Evolutionary conservation across 1,140 invertebrate genomes (phyloP).

Genomic region (Drosophila micromelanica): DNA sequence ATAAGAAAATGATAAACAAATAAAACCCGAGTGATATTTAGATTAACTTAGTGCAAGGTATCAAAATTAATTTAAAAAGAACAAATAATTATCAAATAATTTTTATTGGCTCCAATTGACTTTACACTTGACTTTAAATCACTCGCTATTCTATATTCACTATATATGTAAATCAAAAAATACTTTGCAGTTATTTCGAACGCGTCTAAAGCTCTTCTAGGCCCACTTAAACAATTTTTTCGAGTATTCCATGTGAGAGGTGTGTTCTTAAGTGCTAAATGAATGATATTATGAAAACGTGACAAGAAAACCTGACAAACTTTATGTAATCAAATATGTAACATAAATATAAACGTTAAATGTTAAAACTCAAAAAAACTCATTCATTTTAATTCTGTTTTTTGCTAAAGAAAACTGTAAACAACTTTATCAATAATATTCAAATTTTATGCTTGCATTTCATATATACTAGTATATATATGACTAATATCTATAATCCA

Average conservation of each 20-base stretch:
- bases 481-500: slow-evolving; percentile 36
- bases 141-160: slow-evolving; percentile 33
- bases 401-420: slow-evolving; percentile 8
- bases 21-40: slow-evolving; percentile 78
- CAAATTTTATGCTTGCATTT: slow-evolving; percentile 39
- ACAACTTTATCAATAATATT: slow-evolving; percentile 35
- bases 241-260: slow-evolving; percentile 16
- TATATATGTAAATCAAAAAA: neutral
- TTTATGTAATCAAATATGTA: slow-evolving; percentile 27
- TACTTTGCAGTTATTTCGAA: neutral
- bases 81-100: slow-evolving; percentile 31
- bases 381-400: slow-evolving; percentile 10
- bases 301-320: slow-evolving; percentile 47
- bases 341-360: slow-evolving; percentile 48
- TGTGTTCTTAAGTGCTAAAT: slow-evolving; percentile 30
- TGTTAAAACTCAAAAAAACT: slow-evolving; percentile 26
- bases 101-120: slow-evolving; percentile 44
- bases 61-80: slow-evolving; percentile 72
- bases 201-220: slow-evolving; percentile 13
- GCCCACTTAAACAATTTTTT: slow-evolving; percentile 32
- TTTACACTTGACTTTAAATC: slow-evolving; percentile 29
- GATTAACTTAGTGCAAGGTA: slow-evolving; percentile 79
- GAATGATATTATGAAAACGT: slow-evolving; percentile 29
- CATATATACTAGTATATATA: slow-evolving; percentile 7
- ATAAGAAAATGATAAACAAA: slow-evolving; percentile 26